These are phyloP conservation scores for Ypsolopha scabrella DNA, from an alignment of 2,888 invertebrate genomes.

Conservation along the genomic window DNA sequence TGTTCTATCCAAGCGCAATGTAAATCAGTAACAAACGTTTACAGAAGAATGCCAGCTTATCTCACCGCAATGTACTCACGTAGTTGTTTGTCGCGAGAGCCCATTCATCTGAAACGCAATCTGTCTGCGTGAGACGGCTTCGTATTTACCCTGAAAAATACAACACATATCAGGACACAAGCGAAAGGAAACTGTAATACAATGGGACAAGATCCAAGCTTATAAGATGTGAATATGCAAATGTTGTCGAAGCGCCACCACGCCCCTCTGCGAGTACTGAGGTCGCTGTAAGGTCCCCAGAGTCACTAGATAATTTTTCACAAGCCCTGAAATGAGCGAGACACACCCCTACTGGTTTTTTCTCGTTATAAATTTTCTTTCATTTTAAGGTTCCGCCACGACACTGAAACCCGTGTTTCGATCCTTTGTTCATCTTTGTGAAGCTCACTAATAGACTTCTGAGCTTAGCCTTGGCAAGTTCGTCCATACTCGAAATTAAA, in stretches of 20 bases:
- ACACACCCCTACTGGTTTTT: constrained; percentile 45
- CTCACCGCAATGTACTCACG: background rate
- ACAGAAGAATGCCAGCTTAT: background rate
- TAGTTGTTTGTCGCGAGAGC: constrained; percentile 22
- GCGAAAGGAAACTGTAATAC: no score
- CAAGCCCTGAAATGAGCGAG: constrained; percentile 51
- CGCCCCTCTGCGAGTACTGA: constrained; percentile 36
- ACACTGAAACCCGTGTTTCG: no score
- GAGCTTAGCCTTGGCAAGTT: no score
- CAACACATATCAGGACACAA: no score
- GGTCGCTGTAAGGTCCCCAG: constrained; percentile 26
- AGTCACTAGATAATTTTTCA: constrained; percentile 49
- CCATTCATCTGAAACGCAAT: constrained; percentile 56
- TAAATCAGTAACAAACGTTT: background rate
- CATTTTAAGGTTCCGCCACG: no score
- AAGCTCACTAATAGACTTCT: no score
- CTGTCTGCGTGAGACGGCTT: constrained; percentile 48
- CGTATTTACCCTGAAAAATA: no score
- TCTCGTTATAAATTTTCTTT: background rate
- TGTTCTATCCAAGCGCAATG: background rate
- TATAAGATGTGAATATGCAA: constrained; percentile 58
- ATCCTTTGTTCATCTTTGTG: no score
- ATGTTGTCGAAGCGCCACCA: constrained; percentile 54
- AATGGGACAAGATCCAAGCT: no score
- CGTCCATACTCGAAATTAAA: no score